Evolutionary conservation across 2,888 invertebrate genomes (phyloP).

Genomic region (Abscondita cerata): DNA sequence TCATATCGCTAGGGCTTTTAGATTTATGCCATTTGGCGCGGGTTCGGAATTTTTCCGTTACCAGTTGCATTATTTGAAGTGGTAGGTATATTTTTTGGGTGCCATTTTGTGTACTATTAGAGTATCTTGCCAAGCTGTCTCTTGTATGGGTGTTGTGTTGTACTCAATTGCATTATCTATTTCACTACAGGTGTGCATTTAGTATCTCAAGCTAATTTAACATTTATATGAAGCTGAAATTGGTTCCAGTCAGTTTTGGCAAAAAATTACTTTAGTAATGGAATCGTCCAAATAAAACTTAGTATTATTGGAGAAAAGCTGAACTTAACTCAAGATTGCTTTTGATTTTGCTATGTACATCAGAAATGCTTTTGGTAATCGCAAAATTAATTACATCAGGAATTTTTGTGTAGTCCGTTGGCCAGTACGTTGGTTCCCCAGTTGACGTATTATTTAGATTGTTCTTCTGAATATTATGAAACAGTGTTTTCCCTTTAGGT

Average conservation of each 20-base stretch:
- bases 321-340: neutral
- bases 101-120: neutral
- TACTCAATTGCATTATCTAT: no score
- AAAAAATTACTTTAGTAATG: neutral
- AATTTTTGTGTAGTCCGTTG: neutral
- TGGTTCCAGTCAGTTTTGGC: neutral
- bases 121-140: no score
- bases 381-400: neutral
- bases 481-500: neutral
- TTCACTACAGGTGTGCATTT: no score
- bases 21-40: no score
- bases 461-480: no score
- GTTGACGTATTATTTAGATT: neutral
- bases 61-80: neutral
- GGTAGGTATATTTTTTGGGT: no score
- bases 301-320: neutral
- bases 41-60: neutral
- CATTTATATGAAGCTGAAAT: neutral
- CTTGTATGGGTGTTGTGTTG: no score
- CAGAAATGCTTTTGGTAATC: neutral
- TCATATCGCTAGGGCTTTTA: neutral
- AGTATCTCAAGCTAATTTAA: no score
- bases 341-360: neutral
- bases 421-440: conserved; percentile 5
- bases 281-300: neutral